These are phyloP conservation scores for Coenobita brevimanus DNA, from an alignment of 1,140 invertebrate genomes.

Conservation along the genomic window DNA sequence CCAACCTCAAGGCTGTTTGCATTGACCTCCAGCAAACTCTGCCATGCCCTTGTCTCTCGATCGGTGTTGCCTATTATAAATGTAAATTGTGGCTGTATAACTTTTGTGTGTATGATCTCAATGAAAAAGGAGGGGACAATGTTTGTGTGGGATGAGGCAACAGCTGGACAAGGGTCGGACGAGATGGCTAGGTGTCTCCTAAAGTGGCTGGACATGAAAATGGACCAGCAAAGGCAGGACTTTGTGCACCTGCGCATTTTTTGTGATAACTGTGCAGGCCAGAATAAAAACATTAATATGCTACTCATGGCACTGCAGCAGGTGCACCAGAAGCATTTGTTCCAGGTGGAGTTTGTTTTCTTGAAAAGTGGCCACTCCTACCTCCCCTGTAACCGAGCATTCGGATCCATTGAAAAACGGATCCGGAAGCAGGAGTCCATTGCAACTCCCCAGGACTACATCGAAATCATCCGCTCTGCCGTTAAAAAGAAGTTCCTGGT, in stretches of 20 bases:
- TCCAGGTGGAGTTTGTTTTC: background rate
- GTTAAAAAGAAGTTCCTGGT: background rate
- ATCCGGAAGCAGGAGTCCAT: background rate
- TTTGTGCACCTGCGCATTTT: background rate
- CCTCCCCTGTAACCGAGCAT: constrained; percentile 8
- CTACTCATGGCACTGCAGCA: constrained; percentile 3
- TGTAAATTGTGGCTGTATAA: background rate
- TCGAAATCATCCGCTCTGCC: background rate
- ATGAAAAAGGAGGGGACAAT: background rate
- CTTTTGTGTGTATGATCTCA: background rate
- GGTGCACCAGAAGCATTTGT: background rate
- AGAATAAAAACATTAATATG: background rate
- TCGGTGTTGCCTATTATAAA: background rate
- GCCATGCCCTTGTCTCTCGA: background rate
- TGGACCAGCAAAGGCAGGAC: no score
- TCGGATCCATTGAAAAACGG: background rate
- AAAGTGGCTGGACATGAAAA: background rate
- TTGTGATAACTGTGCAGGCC: background rate
- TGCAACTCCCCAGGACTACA: no score
- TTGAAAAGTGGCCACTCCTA: background rate
- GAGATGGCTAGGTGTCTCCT: background rate
- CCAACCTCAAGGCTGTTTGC: background rate
- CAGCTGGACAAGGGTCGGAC: background rate
- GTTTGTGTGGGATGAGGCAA: background rate
- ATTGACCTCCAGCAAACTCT: background rate